A percentile compares a stretch with the other conserved stretches of the same genome.
Conservation (phyloP, 1,140 invertebrate species). For the Matsumurasca onukii region DNA sequence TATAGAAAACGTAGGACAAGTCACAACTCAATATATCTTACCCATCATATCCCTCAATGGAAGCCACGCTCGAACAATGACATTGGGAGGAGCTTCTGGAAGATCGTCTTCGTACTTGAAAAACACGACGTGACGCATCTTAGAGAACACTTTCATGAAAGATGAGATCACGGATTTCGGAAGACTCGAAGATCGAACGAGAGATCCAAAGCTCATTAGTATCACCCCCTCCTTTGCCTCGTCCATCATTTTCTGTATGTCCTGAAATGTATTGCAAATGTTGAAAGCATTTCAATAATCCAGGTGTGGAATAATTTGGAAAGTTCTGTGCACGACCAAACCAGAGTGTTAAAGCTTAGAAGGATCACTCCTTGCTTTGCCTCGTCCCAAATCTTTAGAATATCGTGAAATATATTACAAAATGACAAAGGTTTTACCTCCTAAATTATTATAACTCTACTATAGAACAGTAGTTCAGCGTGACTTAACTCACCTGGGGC, state of each 20-base stretch:
- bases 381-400: slow-evolving; percentile 37
- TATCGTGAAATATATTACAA: no score
- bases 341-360: slow-evolving; percentile 54
- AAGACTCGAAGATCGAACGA: slow-evolving; percentile 47
- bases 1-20: no score
- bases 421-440: no score
- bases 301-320: no score
- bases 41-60: slow-evolving; percentile 27
- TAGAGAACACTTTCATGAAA: slow-evolving; percentile 50
- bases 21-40: slow-evolving; percentile 16
- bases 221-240: no score
- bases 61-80: slow-evolving; percentile 32
- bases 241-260: no score
- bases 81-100: slow-evolving; percentile 19
- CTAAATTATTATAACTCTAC: no score
- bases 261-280: no score
- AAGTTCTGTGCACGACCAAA: no score
- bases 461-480: no score
- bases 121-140: slow-evolving; percentile 52
- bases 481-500: no score
- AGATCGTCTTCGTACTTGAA: slow-evolving; percentile 53
- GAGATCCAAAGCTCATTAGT: slow-evolving; percentile 46
- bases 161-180: slow-evolving; percentile 44
- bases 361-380: slow-evolving; percentile 53
- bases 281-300: no score